These are phyloP conservation scores for Chrysomela aeneicollis DNA, from an alignment of 2,888 invertebrate species.

Conservation along the genomic window DNA sequence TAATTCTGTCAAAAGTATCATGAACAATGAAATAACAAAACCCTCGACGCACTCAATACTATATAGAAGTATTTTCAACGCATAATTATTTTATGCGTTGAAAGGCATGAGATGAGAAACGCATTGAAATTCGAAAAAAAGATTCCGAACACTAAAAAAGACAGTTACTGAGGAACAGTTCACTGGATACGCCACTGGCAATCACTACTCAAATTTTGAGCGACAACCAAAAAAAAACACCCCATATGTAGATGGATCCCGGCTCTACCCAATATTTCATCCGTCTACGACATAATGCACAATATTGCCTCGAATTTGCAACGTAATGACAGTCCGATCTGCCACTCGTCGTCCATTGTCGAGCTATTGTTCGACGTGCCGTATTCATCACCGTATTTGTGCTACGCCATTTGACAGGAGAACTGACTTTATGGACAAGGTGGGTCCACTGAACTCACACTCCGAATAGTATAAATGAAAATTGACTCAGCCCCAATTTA, in stretches of 20 bases:
- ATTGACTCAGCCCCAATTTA: too few species aligned
- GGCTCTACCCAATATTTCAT: constrained; percentile 27
- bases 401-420: constrained; percentile 54
- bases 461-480: too few species aligned
- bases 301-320: constrained; percentile 56
- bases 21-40: too few species aligned
- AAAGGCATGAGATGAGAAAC: too few species aligned
- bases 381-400: constrained; percentile 59
- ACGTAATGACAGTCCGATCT: constrained; percentile 54
- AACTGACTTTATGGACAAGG: not conserved
- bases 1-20: too few species aligned
- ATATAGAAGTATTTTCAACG: too few species aligned
- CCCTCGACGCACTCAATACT: too few species aligned
- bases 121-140: too few species aligned
- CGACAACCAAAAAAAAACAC: not conserved
- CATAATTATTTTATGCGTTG: too few species aligned
- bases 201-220: not conserved
- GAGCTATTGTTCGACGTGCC: constrained; percentile 28
- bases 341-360: constrained; percentile 53
- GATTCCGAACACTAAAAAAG: too few species aligned
- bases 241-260: not conserved
- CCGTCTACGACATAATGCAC: constrained; percentile 28
- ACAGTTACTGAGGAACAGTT: too few species aligned
- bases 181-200: not conserved
- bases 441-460: too few species aligned